Evolutionary conservation across 2,113 vertebrate species (phyloP), one percentile per base, ranked within the genome.

Genomic region (Pterocles gutturalis): DNA sequence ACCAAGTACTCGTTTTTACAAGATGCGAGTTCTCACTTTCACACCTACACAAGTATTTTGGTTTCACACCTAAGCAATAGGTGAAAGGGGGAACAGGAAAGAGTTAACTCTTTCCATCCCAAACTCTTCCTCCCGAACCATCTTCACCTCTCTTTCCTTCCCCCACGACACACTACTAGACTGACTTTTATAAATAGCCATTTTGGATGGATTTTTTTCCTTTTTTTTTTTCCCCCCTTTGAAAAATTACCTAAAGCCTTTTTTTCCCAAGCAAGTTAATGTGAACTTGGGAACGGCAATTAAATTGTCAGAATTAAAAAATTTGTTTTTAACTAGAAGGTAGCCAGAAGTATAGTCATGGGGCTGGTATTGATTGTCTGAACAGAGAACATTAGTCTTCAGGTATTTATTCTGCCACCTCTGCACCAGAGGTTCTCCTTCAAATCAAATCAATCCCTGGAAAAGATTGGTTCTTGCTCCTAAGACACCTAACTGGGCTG

Each of bases 291-390:
- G 98, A 98, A 97, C 98, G 97, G 98, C 99, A 99, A 99, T 99
- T 99, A 99, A 99, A 99, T 99, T 99, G 99, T 99, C 99, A 99
- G 98, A 99, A 99, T 99, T 99, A 99, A 99, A 99, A 99, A 99
- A 99, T 99, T 99, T 99, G 99, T 99, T 99, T 99, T 99, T 99
- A 99, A 99, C 99, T 99, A 99, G 98, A 99, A 98, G 97, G 97
- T 99, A 99, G 99, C 99, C 99, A 98, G 98, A 98, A 99, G 99
- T 99, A 98, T 98, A 99, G 99, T 99, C 98, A 98, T 98, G 99
- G 99, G 98, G 98, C 98, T 98, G 97, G 98, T 99, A 99, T 99
- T 99, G 99, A 99, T 99, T 98, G 99, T 97, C 97, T 97, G 98
- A 99, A 99, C 97, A 99, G 98, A 98, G 99, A 97, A 99, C 99